phyloP scores from a whole-genome alignment of 2,888 invertebrate species.

The Cephus pulcher region DNA sequence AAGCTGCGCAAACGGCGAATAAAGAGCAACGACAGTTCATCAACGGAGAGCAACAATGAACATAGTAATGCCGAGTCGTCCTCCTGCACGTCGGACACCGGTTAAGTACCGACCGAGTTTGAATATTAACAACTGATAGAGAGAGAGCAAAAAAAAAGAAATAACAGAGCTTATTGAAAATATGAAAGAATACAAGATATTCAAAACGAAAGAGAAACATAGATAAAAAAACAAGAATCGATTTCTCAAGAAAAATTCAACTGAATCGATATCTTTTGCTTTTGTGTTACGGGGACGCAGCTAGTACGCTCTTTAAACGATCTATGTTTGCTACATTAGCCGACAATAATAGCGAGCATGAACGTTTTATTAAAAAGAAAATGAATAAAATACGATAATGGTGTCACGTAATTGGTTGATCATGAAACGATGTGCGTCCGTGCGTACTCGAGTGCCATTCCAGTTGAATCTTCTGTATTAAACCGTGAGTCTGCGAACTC shows the following conservation, averaged over 20 bases:
- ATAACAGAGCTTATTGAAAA: neutral
- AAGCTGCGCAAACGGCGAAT: conserved; percentile 61
- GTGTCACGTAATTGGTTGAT: neutral
- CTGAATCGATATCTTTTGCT: neutral
- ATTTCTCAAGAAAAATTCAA: neutral
- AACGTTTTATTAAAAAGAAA: neutral
- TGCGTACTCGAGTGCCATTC: neutral
- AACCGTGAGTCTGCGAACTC: neutral
- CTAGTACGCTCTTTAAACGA: neutral
- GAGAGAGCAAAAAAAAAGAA: neutral
- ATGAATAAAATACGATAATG: neutral
- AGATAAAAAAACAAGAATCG: neutral
- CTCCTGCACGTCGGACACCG: conserved; percentile 60
- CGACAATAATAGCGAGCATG: neutral
- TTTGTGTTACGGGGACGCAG: neutral
- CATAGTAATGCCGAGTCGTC: conserved; percentile 61
- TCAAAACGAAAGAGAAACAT: neutral
- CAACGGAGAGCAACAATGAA: conserved; percentile 64
- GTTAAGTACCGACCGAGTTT: conserved; percentile 31
- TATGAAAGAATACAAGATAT: neutral
- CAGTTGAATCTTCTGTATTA: neutral
- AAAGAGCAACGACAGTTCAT: conserved; percentile 63
- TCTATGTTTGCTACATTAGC: neutral
- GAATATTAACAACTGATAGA: neutral
- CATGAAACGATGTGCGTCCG: neutral